Evolutionary conservation across 2,888 invertebrate genomes (phyloP).

Genomic region (Dione vanillae): DNA sequence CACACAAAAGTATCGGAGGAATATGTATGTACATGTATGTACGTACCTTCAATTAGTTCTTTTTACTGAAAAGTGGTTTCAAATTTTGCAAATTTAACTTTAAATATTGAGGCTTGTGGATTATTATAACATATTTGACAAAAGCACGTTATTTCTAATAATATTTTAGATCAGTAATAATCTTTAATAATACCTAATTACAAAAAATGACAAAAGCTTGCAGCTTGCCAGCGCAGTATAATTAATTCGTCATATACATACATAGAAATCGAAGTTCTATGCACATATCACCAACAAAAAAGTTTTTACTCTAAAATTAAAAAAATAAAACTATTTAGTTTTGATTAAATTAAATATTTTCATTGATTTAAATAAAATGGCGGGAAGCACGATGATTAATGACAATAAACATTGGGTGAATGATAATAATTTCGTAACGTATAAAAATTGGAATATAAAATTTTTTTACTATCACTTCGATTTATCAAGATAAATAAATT

Average conservation of each 20-base stretch:
- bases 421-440: neutral
- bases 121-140: neutral
- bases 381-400: conserved; percentile 1
- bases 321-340: too few species aligned
- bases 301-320: neutral
- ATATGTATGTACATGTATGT: neutral
- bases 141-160: conserved; percentile 5
- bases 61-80: neutral
- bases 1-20: conserved; percentile 5
- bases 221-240: conserved; percentile 10
- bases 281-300: conserved; percentile 34
- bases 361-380: neutral
- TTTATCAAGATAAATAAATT: too few species aligned
- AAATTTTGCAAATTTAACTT: neutral
- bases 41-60: neutral
- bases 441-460: too few species aligned
- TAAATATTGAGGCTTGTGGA: too few species aligned
- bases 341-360: neutral
- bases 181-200: neutral
- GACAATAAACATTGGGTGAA: conserved; percentile 21
- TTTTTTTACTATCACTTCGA: too few species aligned
- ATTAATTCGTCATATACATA: conserved; percentile 13
- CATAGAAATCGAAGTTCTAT: conserved; percentile 12
- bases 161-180: neutral
- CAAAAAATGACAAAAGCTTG: neutral